Evolutionary conservation across 2,797 vertebrate genomes (phyloP), one percentile per base, ranked within the genome.

Genomic region (Falco rusticolus): DNA sequence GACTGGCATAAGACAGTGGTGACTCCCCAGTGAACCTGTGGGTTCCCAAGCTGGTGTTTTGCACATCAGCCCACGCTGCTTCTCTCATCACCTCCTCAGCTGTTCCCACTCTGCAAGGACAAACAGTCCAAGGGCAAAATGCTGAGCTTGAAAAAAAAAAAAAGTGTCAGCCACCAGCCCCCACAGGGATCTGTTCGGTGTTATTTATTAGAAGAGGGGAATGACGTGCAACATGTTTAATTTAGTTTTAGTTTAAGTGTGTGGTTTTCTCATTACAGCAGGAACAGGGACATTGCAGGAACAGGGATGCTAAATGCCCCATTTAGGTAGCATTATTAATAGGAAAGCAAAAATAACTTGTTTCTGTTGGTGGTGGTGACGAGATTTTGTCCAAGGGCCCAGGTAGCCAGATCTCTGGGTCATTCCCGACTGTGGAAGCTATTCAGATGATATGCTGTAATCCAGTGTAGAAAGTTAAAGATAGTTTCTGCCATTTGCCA

Each of bases 41-140:
- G 31, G 39, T 65, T 84, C 47, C 54, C 61, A 93, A 47, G 37
- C 70, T 33, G 72, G 56, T 85, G 22, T 45, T 87, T 41, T 81
- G 91, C 69, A 66, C 89, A 68, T 25, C 71, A 82, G 51, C 85
- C 80, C 80, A 92, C 84, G 8, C 65, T 72, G 76, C 31, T 83
- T 91, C 87, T 97, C 89, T 97, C 91, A 88, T 91, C 89, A 95
- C 87, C 83, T 93, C 51, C 75, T 91, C 94, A 96, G 94, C 89
- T 97, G 93, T 93, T 94, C 59, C 65, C 31, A n/a, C 34, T 56
- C 70, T 3, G 19, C 70, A 87, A 72, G 79, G 79, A 88, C 91
- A 76, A 61, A 57, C 91, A 76, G 54, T 41, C 54, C 16, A 3
- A 84, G 93, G 83, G 34, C 84, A 88, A 91, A 94, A 94, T 41